phyloP scores from a whole-genome alignment of 2,797 vertebrate species.

The Vipera ursinii region DNA sequence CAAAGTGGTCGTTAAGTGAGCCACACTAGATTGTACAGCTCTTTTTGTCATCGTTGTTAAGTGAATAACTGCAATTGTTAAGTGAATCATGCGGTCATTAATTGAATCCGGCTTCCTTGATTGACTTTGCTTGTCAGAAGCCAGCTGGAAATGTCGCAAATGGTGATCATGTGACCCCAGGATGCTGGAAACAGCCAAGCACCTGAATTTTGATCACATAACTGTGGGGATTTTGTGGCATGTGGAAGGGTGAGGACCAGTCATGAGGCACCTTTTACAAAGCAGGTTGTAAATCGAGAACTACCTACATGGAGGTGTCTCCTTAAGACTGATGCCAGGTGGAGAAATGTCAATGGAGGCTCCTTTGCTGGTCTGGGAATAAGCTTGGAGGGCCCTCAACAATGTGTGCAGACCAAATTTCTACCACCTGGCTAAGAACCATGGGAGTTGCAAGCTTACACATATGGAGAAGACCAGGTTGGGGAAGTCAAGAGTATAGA shows the following conservation, averaged over 20 bases:
- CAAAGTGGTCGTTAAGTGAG: background rate
- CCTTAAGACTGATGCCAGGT: background rate
- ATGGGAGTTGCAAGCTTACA: background rate
- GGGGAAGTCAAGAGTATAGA: background rate
- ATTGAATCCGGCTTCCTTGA: background rate
- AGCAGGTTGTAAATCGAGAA: background rate
- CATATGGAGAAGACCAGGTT: background rate
- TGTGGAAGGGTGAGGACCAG: background rate
- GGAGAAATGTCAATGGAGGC: background rate
- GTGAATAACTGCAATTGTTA: background rate
- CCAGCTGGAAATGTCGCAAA: background rate
- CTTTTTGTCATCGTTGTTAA: background rate
- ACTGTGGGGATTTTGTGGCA: background rate
- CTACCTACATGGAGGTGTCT: background rate
- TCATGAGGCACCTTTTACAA: background rate
- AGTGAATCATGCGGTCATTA: background rate
- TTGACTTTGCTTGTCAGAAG: background rate
- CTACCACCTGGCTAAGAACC: background rate
- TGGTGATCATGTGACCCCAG: background rate
- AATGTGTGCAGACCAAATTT: background rate
- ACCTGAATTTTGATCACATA: background rate
- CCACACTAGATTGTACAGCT: background rate
- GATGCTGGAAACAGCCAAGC: background rate
- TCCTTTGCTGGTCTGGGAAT: background rate
- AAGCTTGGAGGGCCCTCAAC: background rate